phyloP scores from a whole-genome alignment of 92 coral and sea anemone species.

The Actinostola sp. region DNA sequence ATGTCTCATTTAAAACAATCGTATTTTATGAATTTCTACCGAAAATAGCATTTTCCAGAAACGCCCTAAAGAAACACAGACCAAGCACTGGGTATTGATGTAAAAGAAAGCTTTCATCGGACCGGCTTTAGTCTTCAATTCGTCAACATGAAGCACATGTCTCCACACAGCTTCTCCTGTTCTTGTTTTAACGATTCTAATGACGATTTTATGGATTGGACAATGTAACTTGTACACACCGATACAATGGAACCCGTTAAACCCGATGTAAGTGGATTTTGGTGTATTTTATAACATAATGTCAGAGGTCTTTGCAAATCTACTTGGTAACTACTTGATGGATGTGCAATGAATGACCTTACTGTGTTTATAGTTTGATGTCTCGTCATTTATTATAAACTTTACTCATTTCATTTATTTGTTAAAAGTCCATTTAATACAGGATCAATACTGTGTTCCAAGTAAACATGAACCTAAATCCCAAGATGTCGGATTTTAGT shows the following conservation, averaged over 20 bases:
- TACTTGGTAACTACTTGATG: too few relatives aligned
- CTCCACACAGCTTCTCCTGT: background rate
- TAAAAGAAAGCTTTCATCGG: background rate
- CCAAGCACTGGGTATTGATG: background rate
- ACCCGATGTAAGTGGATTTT: conserved; percentile 31
- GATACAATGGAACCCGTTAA: conserved; percentile 22
- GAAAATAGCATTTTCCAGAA: background rate
- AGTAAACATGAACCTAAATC: too few relatives aligned
- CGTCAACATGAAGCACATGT: background rate
- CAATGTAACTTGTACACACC: conserved; percentile 5
- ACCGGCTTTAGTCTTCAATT: background rate
- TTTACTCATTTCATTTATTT: too few relatives aligned
- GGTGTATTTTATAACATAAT: too few relatives aligned
- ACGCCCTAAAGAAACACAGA: background rate
- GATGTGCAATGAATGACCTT: too few relatives aligned
- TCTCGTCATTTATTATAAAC: too few relatives aligned
- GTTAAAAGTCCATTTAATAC: too few relatives aligned
- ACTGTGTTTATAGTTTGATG: too few relatives aligned
- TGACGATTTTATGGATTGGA: conserved; percentile 5
- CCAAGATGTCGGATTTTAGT: too few relatives aligned
- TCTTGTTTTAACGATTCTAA: conserved; percentile 6
- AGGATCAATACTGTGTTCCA: too few relatives aligned
- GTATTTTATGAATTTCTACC: background rate
- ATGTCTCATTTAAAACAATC: background rate
- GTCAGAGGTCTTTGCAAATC: too few relatives aligned